Conservation (phyloP, 2,113 vertebrate species). For the Pollachius pollachius region DNA sequence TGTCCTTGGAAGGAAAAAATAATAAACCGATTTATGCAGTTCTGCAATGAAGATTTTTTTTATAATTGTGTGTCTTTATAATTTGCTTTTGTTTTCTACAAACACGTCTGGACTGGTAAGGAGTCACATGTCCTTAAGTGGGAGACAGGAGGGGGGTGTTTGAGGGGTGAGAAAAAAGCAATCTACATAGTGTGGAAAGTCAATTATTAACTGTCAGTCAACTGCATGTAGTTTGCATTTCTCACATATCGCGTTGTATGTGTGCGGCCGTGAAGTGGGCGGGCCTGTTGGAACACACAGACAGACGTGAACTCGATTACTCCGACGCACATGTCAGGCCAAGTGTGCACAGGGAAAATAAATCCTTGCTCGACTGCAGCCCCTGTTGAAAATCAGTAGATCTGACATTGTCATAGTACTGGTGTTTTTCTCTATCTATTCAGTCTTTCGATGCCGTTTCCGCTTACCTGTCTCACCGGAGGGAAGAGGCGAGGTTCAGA, state of each 20-base stretch:
- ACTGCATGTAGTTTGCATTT: neutral
- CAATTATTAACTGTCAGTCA: constrained; percentile 23
- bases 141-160: neutral
- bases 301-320: constrained; percentile 30
- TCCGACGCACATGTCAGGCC: neutral
- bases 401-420: too few species aligned
- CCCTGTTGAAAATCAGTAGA: too few species aligned
- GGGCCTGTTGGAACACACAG: constrained; percentile 5
- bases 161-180: neutral
- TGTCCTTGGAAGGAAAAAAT: too few species aligned
- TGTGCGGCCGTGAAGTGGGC: constrained; percentile 19
- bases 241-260: neutral
- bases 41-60: too few species aligned
- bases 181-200: neutral
- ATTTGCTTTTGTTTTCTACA: neutral
- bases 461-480: too few species aligned
- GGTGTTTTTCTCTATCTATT: too few species aligned
- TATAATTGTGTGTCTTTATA: neutral
- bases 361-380: too few species aligned
- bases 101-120: neutral
- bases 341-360: too few species aligned
- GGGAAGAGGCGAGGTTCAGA: too few species aligned
- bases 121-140: neutral
- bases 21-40: too few species aligned
- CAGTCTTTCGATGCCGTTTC: too few species aligned